Evolutionary conservation across 2,888 invertebrate genomes (phyloP).

Genomic region (Phragmatobia fuliginosa): DNA sequence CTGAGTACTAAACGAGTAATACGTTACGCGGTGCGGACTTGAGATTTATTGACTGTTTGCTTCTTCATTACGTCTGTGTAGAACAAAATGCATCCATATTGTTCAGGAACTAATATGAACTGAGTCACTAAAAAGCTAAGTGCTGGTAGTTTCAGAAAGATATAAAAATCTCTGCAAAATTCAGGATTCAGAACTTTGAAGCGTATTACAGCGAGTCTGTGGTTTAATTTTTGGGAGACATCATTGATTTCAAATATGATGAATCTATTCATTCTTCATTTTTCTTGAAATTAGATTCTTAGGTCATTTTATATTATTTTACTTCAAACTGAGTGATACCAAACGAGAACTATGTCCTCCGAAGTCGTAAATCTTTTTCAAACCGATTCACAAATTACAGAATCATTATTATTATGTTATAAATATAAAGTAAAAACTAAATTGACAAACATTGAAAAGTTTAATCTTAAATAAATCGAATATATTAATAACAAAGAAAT

Average conservation of each 20-base stretch:
- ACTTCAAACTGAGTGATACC: too few relatives aligned
- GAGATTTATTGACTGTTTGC: conserved; percentile 64
- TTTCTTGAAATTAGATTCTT: background rate
- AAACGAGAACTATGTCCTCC: too few relatives aligned
- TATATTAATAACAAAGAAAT: background rate
- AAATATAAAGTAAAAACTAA: background rate
- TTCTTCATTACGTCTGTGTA: conserved; percentile 46
- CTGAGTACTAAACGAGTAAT: conserved; percentile 44
- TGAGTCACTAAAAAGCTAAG: background rate
- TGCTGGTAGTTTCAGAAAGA: background rate
- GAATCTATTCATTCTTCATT: background rate
- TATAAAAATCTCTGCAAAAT: background rate
- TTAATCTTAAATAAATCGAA: background rate
- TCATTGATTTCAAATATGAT: background rate
- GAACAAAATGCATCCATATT: conserved; percentile 11
- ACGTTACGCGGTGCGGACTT: conserved; percentile 45
- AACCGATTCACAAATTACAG: too few relatives aligned
- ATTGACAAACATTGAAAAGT: background rate
- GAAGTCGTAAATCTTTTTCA: too few relatives aligned
- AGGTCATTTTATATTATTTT: background rate
- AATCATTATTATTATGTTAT: too few relatives aligned
- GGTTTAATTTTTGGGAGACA: background rate
- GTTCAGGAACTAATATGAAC: background rate
- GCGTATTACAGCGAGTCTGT: background rate
- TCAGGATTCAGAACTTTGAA: background rate